Percentiles rank a stretch among this genome's conserved stretches.
Evolutionary conservation across 2,797 vertebrate species (phyloP).

Genomic region (Cercopithecus hamlyni): DNA sequence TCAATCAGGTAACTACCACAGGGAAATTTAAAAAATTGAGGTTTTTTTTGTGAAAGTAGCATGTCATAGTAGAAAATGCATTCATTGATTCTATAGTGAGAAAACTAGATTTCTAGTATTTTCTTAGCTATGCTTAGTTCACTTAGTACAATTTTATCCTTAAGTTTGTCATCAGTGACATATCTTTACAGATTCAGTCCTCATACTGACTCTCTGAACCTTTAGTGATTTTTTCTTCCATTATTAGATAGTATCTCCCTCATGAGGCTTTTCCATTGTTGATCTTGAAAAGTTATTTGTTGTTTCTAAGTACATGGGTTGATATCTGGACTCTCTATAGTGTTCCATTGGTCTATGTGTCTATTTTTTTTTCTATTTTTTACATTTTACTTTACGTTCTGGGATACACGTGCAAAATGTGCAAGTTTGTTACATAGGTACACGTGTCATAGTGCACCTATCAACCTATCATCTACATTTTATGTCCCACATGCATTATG

Average conservation of each 20-base stretch:
- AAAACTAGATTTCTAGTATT: background rate
- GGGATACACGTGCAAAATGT: background rate
- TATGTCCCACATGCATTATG: background rate
- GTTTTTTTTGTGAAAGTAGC: background rate
- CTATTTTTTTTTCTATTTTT: background rate
- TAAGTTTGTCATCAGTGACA: background rate
- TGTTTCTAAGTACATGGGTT: background rate
- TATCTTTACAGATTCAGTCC: background rate
- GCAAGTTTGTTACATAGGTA: background rate
- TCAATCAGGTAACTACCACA: background rate
- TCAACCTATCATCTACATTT: background rate
- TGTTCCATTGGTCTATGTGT: background rate
- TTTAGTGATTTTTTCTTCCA: background rate
- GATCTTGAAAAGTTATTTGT: background rate
- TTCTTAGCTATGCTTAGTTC: background rate
- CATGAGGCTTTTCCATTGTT: background rate
- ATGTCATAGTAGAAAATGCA: background rate
- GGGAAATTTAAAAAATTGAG: background rate
- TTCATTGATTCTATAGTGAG: background rate
- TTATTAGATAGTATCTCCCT: background rate
- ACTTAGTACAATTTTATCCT: background rate
- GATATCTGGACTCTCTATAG: background rate
- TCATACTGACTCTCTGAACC: background rate
- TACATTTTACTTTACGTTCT: background rate
- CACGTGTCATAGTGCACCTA: background rate